phyloP scores from a whole-genome alignment of 2,797 vertebrate genomes.

The Euphonia xanthogaster region DNA sequence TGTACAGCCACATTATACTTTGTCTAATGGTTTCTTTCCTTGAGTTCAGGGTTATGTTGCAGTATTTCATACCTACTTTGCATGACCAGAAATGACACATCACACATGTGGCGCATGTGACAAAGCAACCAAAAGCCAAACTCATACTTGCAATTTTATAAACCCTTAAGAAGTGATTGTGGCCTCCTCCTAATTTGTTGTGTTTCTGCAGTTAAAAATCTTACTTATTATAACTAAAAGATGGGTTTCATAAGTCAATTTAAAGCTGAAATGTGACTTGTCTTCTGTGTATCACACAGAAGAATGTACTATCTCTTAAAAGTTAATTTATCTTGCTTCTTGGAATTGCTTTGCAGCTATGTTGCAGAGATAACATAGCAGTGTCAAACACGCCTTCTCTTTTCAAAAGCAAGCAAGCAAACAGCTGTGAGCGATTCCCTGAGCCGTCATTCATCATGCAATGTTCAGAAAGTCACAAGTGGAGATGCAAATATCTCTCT shows the following conservation, averaged over 20 bases:
- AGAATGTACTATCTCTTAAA: background rate
- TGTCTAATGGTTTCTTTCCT: background rate
- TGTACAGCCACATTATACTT: background rate
- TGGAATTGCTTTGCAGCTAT: constrained; percentile 4
- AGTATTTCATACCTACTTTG: background rate
- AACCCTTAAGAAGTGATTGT: background rate
- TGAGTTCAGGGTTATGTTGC: background rate
- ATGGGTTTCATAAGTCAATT: background rate
- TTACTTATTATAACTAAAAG: background rate
- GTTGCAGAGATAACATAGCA: background rate
- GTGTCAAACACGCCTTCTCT: background rate
- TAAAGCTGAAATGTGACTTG: background rate
- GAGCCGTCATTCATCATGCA: background rate
- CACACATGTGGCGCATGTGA: background rate
- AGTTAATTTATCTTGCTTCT: background rate
- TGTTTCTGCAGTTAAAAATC: background rate
- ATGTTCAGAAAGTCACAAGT: background rate
- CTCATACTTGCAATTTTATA: background rate
- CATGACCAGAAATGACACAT: background rate
- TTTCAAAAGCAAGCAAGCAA: constrained; percentile 12
- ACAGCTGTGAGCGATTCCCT: constrained; percentile 21
- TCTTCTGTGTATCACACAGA: background rate
- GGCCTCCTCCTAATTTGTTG: background rate
- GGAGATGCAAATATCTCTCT: background rate
- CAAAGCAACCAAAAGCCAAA: background rate